Percentiles rank a stretch among this genome's conserved stretches.
Evolutionary conservation across 2,113 vertebrate genomes (phyloP).

Genomic region (Chloebia gouldiae): DNA sequence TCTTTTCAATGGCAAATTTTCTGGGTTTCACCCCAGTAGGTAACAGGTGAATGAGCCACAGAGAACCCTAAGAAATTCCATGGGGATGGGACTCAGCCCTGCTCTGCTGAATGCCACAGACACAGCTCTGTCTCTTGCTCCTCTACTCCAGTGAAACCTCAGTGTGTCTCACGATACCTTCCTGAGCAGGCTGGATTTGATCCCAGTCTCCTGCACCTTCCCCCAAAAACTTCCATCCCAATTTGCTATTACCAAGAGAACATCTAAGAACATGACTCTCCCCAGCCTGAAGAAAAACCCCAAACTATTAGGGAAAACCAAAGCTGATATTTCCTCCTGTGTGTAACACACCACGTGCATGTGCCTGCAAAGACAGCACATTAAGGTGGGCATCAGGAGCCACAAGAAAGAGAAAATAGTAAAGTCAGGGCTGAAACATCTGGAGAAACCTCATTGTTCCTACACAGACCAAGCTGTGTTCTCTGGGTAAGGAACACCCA

Average conservation of each 20-base stretch:
- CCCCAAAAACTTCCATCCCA: background rate
- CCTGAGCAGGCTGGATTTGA: background rate
- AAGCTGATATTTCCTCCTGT: background rate
- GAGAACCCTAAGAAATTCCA: background rate
- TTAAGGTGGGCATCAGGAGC: background rate
- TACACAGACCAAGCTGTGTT: background rate
- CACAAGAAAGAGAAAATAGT: background rate
- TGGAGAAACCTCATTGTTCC: background rate
- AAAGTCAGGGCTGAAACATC: background rate
- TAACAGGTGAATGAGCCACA: background rate
- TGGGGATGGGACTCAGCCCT: background rate
- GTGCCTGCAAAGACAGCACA: background rate
- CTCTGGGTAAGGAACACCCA: background rate
- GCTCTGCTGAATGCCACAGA: background rate
- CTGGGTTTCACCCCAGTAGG: background rate
- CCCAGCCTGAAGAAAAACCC: background rate
- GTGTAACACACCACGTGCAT: background rate
- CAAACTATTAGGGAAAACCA: background rate
- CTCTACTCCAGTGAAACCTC: background rate
- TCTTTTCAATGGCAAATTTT: background rate
- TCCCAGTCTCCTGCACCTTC: background rate
- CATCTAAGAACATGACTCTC: accelerated
- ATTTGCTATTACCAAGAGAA: background rate
- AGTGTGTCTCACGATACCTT: accelerated
- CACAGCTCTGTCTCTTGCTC: background rate